Base-by-base conservation (phyloP, 2,113 vertebrate species). In the Ictalurus punctatus region DNA sequence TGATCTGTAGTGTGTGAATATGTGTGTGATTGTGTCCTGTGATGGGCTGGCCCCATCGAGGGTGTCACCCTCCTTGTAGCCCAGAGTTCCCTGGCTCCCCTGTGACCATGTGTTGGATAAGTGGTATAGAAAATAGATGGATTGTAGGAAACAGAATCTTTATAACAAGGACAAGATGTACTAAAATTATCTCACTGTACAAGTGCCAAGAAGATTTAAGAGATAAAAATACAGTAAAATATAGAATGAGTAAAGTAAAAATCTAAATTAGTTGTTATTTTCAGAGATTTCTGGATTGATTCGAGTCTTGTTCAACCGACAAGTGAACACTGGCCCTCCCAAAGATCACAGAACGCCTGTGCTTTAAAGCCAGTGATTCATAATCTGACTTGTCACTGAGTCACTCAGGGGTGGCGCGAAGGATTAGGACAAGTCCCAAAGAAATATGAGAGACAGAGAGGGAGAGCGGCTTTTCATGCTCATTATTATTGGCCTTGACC, bases 401-500 rank as follows among this genome's bases (percentile, higher is more conserved):
- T 93, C 89, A 93, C 95, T 95, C 92, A 93, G 92, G 92, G 93
- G 87, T 91, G 92, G 95, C 87, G 92, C 92, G 94, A 95, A 93
- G 95, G 94, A 93, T 94, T 93, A 92, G 91, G 91, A 91, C 91
- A 92, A 87, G 88, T 90, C 91, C 93, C 94, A 92, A 87, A 90
- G 94, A 95, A 93, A 95, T 94, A 95, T 93, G 94, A 95, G 92
- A 69, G 74, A 89, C 73, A 69, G 83, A 76, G 30, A 85, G 48
- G 21, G 71, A 94, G 93, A 93, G 93, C 93, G 93, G 94, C 92
- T 93, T 96, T 95, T 94, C 95, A 92, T 93, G 92, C 93, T 95
- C 95, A 96, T 96, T 97, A 95, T 96, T 96, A 93, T 91, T 94
- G 93, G 95, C 95, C 93, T 95, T 97, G 96, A 97, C 96, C 96